Evolutionary conservation across 2,888 invertebrate species (phyloP).

Genomic region (Agriopis aurantiaria): DNA sequence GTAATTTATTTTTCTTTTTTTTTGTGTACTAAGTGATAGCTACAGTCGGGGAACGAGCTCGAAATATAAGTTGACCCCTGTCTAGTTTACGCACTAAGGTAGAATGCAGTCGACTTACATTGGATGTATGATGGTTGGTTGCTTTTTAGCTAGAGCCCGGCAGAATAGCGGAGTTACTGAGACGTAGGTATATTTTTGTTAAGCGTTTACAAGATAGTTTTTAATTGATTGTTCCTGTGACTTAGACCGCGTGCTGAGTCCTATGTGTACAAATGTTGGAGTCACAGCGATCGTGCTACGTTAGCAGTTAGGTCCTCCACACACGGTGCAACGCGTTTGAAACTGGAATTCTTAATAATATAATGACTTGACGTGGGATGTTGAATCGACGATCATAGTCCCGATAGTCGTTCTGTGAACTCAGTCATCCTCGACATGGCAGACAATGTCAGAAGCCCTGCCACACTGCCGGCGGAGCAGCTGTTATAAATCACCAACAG

Average conservation of each 20-base stretch:
- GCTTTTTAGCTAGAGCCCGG: background rate
- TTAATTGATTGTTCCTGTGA: conserved; percentile 21
- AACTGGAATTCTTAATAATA: background rate
- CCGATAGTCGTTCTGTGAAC: no score
- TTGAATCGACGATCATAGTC: no score
- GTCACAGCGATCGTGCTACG: background rate
- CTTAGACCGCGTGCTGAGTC: conserved; percentile 27
- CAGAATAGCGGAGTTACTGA: conserved; percentile 60
- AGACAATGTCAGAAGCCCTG: no score
- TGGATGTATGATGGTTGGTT: no score
- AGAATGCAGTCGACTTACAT: background rate
- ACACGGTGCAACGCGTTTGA: background rate
- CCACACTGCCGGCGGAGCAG: no score
- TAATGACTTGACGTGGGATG: no score
- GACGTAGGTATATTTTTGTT: conserved; percentile 80
- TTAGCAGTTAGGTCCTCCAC: background rate
- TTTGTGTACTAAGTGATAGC: no score
- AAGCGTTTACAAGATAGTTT: conserved; percentile 64
- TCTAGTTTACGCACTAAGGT: background rate
- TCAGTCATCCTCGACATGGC: no score
- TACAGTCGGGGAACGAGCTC: no score
- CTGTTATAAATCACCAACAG: no score
- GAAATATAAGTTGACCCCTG: background rate
- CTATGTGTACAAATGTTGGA: conserved; percentile 26
- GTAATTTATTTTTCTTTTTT: no score